Percentiles rank a stretch among this genome's conserved stretches.
Conservation (phyloP, 2,888 invertebrate species). For the Ectemnius lituratus region DNA sequence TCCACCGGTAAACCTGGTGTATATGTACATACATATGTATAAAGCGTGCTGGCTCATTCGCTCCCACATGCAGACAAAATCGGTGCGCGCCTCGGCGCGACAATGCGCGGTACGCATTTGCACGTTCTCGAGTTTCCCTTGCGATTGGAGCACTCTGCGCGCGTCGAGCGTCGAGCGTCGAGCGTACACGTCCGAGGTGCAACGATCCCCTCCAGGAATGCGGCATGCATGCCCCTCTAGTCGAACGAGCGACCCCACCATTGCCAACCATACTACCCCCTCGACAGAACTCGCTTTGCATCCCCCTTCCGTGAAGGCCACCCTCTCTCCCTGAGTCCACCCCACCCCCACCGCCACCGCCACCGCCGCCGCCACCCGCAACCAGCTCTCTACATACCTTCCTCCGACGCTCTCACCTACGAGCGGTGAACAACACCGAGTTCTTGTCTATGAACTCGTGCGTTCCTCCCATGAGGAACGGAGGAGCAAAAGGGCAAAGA, state of each 20-base stretch:
- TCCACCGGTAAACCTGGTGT: too few relatives aligned
- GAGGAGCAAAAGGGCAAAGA: constrained; percentile 3
- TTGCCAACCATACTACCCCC: constrained; percentile 22
- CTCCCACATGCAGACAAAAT: not conserved
- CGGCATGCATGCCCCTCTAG: not conserved
- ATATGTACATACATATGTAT: too few relatives aligned
- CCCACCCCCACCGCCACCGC: too few relatives aligned
- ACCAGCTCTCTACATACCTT: not conserved
- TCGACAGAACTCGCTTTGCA: not conserved
- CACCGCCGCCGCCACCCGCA: too few relatives aligned
- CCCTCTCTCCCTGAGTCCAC: not conserved
- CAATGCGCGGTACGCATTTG: constrained; percentile 56
- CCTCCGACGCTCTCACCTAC: constrained; percentile 48
- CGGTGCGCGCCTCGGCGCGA: constrained; percentile 31
- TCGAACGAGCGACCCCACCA: constrained; percentile 13
- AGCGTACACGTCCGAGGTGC: not conserved
- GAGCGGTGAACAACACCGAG: constrained; percentile 55
- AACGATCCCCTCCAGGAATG: constrained; percentile 3
- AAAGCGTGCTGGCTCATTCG: too few relatives aligned
- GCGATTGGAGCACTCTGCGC: constrained; percentile 2
- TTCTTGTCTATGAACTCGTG: constrained; percentile 58
- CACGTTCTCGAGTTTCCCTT: constrained; percentile 51
- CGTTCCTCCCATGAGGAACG: constrained; percentile 32
- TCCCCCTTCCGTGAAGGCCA: not conserved
- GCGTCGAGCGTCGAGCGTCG: constrained; percentile 12